These are phyloP conservation scores for Agrotis puta DNA, from an alignment of 2,888 invertebrate species.

Conservation along the genomic window DNA sequence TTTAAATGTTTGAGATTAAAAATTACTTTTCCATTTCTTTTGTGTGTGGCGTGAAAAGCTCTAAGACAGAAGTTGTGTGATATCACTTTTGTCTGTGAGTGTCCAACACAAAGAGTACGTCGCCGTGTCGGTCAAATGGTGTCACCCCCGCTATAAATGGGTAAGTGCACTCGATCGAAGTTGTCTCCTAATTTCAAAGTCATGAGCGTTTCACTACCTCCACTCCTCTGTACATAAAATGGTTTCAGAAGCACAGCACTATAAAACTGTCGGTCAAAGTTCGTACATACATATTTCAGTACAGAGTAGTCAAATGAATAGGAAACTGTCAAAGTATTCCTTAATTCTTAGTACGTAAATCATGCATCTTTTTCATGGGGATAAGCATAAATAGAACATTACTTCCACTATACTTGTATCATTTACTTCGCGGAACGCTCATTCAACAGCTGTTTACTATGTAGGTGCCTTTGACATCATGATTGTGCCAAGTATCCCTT, in stretches of 20 bases:
- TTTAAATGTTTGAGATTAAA: slow-evolving; percentile 12
- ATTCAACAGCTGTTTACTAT: too few species aligned
- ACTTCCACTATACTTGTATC: too few species aligned
- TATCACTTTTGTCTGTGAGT: slow-evolving; percentile 41
- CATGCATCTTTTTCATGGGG: too few species aligned
- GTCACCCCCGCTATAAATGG: slow-evolving; percentile 73
- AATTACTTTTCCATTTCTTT: slow-evolving; percentile 21
- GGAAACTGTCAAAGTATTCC: background rate
- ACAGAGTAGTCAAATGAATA: background rate
- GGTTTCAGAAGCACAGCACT: slow-evolving; percentile 36
- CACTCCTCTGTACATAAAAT: slow-evolving; percentile 13
- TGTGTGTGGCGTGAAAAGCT: slow-evolving; percentile 4
- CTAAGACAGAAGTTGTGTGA: slow-evolving; percentile 5
- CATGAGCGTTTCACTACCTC: slow-evolving; percentile 77
- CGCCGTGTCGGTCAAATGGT: slow-evolving; percentile 67
- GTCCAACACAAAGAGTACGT: slow-evolving; percentile 52
- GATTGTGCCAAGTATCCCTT: slow-evolving; percentile 6
- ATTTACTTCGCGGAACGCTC: too few species aligned
- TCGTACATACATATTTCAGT: slow-evolving; percentile 7
- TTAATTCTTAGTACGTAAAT: too few species aligned
- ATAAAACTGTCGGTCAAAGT: slow-evolving; percentile 19
- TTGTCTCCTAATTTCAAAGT: slow-evolving; percentile 83
- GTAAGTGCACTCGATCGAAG: slow-evolving; percentile 80
- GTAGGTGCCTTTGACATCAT: too few species aligned
- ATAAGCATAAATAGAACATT: too few species aligned